Evolutionary conservation across 2,888 invertebrate genomes (phyloP).

Genomic region (Gryllus longicercus): DNA sequence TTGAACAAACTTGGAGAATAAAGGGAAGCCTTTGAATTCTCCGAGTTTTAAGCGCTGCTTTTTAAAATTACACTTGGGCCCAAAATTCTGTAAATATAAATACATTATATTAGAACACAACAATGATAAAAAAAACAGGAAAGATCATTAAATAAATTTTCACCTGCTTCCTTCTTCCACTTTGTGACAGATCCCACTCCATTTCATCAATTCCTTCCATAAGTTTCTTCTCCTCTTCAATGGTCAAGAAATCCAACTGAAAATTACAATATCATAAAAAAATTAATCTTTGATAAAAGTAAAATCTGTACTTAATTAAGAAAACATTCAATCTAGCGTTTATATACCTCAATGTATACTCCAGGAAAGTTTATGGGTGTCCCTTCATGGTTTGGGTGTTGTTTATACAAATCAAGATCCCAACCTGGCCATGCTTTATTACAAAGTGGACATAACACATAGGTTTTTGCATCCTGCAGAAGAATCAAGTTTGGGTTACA

Average conservation of each 20-base stretch:
- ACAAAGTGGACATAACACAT: constrained; percentile 74
- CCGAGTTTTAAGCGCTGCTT: constrained; percentile 77
- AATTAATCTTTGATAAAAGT: background rate
- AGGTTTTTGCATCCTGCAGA: constrained; percentile 56
- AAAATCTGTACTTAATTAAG: background rate
- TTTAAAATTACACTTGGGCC: constrained; percentile 98
- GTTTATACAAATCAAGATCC: constrained; percentile 57
- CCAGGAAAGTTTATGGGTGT: constrained; percentile 62
- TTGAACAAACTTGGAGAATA: constrained; percentile 72
- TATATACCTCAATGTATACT: constrained; percentile 56
- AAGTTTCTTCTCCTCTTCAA: constrained; percentile 64
- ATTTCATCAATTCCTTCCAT: constrained; percentile 69
- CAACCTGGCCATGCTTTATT: constrained; percentile 73
- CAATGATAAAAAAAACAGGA: constrained; percentile 18
- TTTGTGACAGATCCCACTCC: constrained; percentile 90
- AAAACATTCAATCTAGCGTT: background rate
- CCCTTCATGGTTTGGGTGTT: constrained; percentile 67
- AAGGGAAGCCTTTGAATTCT: constrained; percentile 83
- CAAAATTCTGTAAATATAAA: constrained; percentile 68
- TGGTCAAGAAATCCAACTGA: constrained; percentile 68
- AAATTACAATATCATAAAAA: constrained; percentile 41
- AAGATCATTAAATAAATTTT: background rate
- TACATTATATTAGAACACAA: no score
- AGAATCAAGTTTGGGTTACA: constrained; percentile 35
- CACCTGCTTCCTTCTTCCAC: constrained; percentile 89